Percentiles rank a stretch among this genome's conserved stretches.
These are phyloP conservation scores for Drosophila kikkawai DNA, from an alignment of 1,140 invertebrate genomes.

Conservation along the genomic window DNA sequence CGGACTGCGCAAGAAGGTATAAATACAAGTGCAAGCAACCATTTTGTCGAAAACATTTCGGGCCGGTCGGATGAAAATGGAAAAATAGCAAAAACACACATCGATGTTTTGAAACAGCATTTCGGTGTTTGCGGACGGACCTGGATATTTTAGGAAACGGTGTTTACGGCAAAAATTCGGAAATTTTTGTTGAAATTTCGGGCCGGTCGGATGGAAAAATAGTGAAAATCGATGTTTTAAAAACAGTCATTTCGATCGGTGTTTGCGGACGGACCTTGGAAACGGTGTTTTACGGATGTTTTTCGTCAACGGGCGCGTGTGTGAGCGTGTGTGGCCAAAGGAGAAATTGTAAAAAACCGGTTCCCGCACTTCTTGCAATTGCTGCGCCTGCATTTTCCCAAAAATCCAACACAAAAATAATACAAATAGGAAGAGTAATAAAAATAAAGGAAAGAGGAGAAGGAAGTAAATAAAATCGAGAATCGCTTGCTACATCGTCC, in stretches of 20 bases:
- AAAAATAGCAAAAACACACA: too few species aligned
- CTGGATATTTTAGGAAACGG: too few species aligned
- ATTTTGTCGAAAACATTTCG: too few species aligned
- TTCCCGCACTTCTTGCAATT: constrained; percentile 25
- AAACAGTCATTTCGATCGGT: not conserved
- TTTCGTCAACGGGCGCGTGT: constrained; percentile 27
- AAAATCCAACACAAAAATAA: constrained; percentile 17
- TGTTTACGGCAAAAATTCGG: too few species aligned
- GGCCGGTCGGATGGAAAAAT: not conserved
- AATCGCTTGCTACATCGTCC: constrained; percentile 9
- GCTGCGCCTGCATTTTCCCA: constrained; percentile 17
- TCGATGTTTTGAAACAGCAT: too few species aligned
- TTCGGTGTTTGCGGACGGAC: too few species aligned
- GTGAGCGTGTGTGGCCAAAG: constrained; percentile 19
- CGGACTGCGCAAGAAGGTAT: too few species aligned
- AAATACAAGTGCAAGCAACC: too few species aligned
- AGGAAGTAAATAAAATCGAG: constrained; percentile 19
- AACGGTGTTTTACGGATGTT: constrained; percentile 4
- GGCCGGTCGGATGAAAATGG: too few species aligned
- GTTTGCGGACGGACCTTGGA: not conserved
- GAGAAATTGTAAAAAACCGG: constrained; percentile 53
- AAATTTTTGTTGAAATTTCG: not conserved
- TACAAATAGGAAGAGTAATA: constrained; percentile 12
- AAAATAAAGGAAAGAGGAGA: constrained; percentile 5
- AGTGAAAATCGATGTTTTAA: not conserved